Conservation (phyloP, 2,888 invertebrate species). For the Thera britannica region DNA sequence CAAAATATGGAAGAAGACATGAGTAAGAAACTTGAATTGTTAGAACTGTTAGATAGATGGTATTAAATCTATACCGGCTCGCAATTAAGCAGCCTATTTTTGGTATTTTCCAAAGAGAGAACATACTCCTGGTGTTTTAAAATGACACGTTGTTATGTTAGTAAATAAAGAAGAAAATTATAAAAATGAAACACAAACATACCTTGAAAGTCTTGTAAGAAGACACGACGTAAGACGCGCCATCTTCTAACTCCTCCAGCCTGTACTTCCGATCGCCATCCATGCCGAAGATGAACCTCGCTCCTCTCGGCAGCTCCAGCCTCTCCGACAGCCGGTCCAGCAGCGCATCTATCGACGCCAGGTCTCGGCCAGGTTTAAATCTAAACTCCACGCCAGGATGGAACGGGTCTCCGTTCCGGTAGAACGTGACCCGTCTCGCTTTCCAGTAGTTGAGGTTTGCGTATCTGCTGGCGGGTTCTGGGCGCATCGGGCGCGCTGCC, state of each 20-base stretch:
- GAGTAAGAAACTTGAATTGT: too few species aligned
- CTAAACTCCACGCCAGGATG: slow-evolving; percentile 94
- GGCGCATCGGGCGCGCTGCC: slow-evolving; percentile 83
- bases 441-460: slow-evolving; percentile 94
- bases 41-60: too few species aligned
- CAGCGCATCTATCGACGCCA: slow-evolving; percentile 93
- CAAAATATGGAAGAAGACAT: too few species aligned
- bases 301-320: slow-evolving; percentile 94
- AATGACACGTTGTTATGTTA: neutral
- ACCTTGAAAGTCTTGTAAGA: slow-evolving; percentile 97
- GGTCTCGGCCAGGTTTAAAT: slow-evolving; percentile 94
- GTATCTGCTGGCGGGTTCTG: slow-evolving; percentile 87
- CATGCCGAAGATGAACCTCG: slow-evolving; percentile 96
- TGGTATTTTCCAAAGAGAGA: too few species aligned
- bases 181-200: slow-evolving; percentile 37
- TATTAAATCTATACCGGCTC: too few species aligned
- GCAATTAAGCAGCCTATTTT: too few species aligned
- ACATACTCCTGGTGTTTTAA: neutral
- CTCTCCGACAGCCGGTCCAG: slow-evolving; percentile 94
- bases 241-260: slow-evolving; percentile 94
- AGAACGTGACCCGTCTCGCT: slow-evolving; percentile 94
- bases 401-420: slow-evolving; percentile 96
- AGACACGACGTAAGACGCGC: slow-evolving; percentile 96
- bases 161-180: neutral
- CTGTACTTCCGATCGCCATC: slow-evolving; percentile 94